Conservation (phyloP, 2,113 vertebrate species). For the Antechinus flavipes region DNA sequence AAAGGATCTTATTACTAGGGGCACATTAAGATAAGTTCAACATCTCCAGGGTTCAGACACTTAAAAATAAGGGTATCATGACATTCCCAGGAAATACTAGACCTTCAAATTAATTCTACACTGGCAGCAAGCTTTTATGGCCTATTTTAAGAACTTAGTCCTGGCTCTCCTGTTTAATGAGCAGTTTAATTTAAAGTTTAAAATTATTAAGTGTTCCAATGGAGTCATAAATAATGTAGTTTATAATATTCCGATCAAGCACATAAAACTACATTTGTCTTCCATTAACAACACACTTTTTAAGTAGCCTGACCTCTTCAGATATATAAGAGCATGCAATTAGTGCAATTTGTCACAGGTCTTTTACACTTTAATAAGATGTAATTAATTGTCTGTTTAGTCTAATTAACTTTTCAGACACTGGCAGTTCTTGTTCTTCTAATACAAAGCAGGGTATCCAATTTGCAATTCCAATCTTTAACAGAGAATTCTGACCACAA, state of each 20-base stretch:
- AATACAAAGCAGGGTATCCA: slow-evolving; percentile 73
- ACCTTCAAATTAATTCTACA: slow-evolving; percentile 80
- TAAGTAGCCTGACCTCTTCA: slow-evolving; percentile 86
- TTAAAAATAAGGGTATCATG: slow-evolving; percentile 75
- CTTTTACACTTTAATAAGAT: slow-evolving; percentile 86
- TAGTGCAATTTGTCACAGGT: slow-evolving; percentile 88
- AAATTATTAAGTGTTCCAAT: slow-evolving; percentile 84
- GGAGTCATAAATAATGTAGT: slow-evolving; percentile 87
- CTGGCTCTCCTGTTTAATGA: slow-evolving; percentile 81
- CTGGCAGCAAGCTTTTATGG: slow-evolving; percentile 76
- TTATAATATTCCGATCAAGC: slow-evolving; percentile 86
- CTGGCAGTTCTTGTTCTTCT: slow-evolving; percentile 82
- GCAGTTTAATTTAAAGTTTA: slow-evolving; percentile 85
- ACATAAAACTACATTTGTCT: slow-evolving; percentile 86
- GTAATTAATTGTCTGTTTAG: slow-evolving; percentile 88
- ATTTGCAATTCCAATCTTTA: slow-evolving; percentile 86
- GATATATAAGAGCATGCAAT: slow-evolving; percentile 84
- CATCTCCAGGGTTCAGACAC: slow-evolving; percentile 54
- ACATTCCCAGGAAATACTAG: slow-evolving; percentile 66
- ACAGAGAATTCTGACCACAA: slow-evolving; percentile 70
- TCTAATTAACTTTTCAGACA: slow-evolving; percentile 87
- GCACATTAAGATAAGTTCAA: slow-evolving; percentile 75
- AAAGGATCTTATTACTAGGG: slow-evolving; percentile 40
- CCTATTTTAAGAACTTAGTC: slow-evolving; percentile 77
- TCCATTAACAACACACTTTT: slow-evolving; percentile 83